These are phyloP conservation scores for Sander vitreus DNA, from an alignment of 2,113 vertebrate genomes.

Conservation along the genomic window DNA sequence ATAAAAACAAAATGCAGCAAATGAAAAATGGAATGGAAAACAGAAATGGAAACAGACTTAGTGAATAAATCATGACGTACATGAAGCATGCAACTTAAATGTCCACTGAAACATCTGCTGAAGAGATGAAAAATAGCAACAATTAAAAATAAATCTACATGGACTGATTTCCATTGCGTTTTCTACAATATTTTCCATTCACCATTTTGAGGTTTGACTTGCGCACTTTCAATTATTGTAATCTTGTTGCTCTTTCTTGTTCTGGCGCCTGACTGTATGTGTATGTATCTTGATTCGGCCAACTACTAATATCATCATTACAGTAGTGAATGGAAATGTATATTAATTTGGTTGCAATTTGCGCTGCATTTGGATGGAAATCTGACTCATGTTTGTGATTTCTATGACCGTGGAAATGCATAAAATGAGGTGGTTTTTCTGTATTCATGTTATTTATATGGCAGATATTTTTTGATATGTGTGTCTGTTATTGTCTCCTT, in stretches of 20 bases:
- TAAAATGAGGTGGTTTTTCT: not conserved
- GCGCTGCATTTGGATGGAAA: not conserved
- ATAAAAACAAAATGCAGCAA: not conserved
- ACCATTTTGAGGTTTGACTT: not conserved
- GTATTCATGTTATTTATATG: not conserved
- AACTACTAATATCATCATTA: not conserved
- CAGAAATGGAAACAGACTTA: not conserved
- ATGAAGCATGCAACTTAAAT: not conserved
- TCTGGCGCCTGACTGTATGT: not conserved
- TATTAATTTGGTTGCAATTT: not conserved
- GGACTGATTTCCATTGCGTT: not conserved
- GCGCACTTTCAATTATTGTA: accelerated
- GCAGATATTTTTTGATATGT: slow-evolving; percentile 21
- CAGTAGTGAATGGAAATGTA: not conserved
- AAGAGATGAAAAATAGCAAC: not conserved
- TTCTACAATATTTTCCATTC: not conserved
- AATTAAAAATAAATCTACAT: not conserved
- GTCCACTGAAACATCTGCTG: not conserved
- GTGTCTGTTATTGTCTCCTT: slow-evolving; percentile 44
- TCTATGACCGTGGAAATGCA: not conserved
- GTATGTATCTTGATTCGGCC: not conserved
- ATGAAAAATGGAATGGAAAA: too few relatives aligned
- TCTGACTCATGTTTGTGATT: not conserved
- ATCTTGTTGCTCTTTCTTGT: not conserved
- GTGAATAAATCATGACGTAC: not conserved